Percentiles rank a stretch among this genome's conserved stretches.
Conservation (phyloP, 2,888 invertebrate species). For the Sarcophaga subvicina region DNA sequence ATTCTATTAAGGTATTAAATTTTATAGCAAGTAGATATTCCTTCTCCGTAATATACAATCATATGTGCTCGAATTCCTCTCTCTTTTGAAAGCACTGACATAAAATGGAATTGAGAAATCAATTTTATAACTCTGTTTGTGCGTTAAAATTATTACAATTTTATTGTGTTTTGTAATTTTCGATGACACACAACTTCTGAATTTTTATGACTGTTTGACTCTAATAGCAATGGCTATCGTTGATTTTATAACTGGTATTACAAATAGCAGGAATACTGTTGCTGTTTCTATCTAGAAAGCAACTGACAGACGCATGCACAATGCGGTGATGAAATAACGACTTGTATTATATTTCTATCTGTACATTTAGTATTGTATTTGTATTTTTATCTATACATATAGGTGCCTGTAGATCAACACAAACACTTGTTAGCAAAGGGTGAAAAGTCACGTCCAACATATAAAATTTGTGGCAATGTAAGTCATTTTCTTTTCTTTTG, state of each 20-base stretch:
- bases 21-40: too few species aligned
- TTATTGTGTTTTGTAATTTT: slow-evolving; percentile 48
- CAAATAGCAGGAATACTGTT: background rate
- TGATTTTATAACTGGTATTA: background rate
- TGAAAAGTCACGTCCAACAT: slow-evolving; percentile 64
- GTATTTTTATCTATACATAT: too few species aligned
- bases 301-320: too few species aligned
- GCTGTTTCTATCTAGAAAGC: background rate
- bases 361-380: too few species aligned
- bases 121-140: slow-evolving; percentile 63
- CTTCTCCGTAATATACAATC: too few species aligned
- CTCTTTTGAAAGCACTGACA: slow-evolving; percentile 17
- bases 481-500: slow-evolving; percentile 32
- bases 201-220: slow-evolving; percentile 40
- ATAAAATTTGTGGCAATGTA: slow-evolving; percentile 63
- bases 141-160: slow-evolving; percentile 48
- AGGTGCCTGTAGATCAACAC: too few species aligned
- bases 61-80: too few species aligned
- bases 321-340: too few species aligned
- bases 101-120: slow-evolving; percentile 55
- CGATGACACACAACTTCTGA: slow-evolving; percentile 54
- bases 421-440: slow-evolving; percentile 16
- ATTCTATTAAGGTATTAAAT: too few species aligned
- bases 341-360: too few species aligned
- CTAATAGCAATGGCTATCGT: background rate